These are phyloP conservation scores for Drosophila nasuta DNA, from an alignment of 1,140 invertebrate species.

Conservation along the genomic window DNA sequence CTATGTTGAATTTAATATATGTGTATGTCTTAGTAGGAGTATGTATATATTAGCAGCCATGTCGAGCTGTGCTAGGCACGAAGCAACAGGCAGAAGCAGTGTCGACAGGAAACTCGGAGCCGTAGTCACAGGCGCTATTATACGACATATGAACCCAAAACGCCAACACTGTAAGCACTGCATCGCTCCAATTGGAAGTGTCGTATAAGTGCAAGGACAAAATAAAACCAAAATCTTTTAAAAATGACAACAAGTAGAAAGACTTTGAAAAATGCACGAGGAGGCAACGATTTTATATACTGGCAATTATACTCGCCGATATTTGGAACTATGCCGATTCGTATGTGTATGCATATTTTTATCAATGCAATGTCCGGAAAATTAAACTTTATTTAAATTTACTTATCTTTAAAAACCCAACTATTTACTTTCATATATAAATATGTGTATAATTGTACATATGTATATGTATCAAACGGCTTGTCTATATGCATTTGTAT, in stretches of 20 bases:
- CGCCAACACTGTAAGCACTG: not conserved
- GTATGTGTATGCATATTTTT: no score
- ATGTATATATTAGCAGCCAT: slow-evolving; percentile 22
- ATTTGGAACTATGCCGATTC: no score
- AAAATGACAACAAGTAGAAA: slow-evolving; percentile 60
- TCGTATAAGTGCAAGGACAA: slow-evolving; percentile 8
- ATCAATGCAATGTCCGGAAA: no score
- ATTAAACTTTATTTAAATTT: no score
- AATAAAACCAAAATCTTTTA: slow-evolving; percentile 59
- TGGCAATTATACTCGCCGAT: no score
- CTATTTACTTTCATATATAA: no score
- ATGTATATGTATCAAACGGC: no score
- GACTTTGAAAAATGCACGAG: slow-evolving; percentile 34
- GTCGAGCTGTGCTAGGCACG: slow-evolving; percentile 22
- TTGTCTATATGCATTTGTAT: not conserved
- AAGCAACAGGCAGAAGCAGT: slow-evolving; percentile 53
- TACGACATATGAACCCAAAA: slow-evolving; percentile 18
- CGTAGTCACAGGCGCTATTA: slow-evolving; percentile 39
- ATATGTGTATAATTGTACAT: no score
- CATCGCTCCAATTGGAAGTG: not conserved
- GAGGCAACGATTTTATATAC: slow-evolving; percentile 34
- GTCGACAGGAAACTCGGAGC: slow-evolving; percentile 37
- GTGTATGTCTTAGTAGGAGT: slow-evolving; percentile 1
- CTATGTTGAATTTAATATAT: slow-evolving; percentile 45
- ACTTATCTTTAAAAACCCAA: no score